A percentile compares a stretch with the other conserved stretches of the same genome.
Conservation (phyloP, 2,888 invertebrate species). For the Drosophila borealis region DNA sequence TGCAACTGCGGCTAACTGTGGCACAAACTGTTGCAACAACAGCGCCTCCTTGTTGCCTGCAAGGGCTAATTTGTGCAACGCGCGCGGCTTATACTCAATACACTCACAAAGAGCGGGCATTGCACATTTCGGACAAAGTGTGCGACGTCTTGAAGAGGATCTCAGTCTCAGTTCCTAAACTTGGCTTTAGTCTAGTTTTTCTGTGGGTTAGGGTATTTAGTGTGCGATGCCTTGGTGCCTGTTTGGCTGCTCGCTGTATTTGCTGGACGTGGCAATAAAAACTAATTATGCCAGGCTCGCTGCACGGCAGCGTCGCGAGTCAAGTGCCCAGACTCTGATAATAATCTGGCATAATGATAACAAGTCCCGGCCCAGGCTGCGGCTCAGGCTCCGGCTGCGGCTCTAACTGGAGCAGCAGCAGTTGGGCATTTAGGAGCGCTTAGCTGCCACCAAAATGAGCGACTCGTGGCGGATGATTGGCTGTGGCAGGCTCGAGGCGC, state of each 20-base stretch:
- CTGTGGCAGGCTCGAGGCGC: slow-evolving; percentile 42
- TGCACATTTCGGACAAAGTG: no score
- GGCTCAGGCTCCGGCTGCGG: no score
- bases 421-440: slow-evolving; percentile 55
- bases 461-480: slow-evolving; percentile 20
- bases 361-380: slow-evolving; percentile 28
- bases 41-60: slow-evolving; percentile 66
- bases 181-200: background rate
- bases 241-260: slow-evolving; percentile 47
- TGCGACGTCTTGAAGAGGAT: background rate
- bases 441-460: slow-evolving; percentile 40
- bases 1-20: slow-evolving; percentile 31
- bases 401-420: slow-evolving; percentile 17
- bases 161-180: no score
- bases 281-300: slow-evolving; percentile 66
- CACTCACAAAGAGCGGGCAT: background rate
- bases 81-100: slow-evolving; percentile 26
- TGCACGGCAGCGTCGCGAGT: slow-evolving; percentile 6
- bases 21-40: slow-evolving; percentile 38
- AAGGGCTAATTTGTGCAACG: slow-evolving; percentile 79
- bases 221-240: background rate
- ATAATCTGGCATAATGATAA: slow-evolving; percentile 77
- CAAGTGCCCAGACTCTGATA: slow-evolving; percentile 51
- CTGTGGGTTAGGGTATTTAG: slow-evolving; percentile 1
- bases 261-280: slow-evolving; percentile 69